These are phyloP conservation scores for Bedellia somnulentella DNA, from an alignment of 2,888 invertebrate genomes.

Conservation along the genomic window DNA sequence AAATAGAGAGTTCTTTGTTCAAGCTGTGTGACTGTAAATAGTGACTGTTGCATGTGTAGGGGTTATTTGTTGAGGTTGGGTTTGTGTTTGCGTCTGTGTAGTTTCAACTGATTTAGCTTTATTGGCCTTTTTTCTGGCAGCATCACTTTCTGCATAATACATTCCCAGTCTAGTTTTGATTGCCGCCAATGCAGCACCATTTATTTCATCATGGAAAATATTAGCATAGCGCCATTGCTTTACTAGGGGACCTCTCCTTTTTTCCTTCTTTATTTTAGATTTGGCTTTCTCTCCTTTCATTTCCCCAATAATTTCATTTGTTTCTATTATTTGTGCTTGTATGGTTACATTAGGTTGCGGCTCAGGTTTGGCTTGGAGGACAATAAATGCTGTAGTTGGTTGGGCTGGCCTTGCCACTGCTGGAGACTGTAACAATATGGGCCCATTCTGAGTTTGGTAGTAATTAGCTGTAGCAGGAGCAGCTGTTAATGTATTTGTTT, in stretches of 20 bases:
- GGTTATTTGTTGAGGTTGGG: slow-evolving; percentile 26
- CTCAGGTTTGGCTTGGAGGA: slow-evolving; percentile 43
- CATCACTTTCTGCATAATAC: slow-evolving; percentile 56
- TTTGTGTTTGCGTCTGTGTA: slow-evolving; percentile 22
- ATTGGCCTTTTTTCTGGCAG: slow-evolving; percentile 49
- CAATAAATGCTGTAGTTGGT: slow-evolving; percentile 41
- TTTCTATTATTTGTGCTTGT: slow-evolving; percentile 27
- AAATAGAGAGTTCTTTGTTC: too few species aligned
- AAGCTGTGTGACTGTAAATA: slow-evolving; percentile 41
- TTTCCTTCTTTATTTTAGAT: slow-evolving; percentile 36
- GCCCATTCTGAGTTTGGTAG: slow-evolving; percentile 42
- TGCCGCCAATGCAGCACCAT: slow-evolving; percentile 51
- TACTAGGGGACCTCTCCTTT: slow-evolving; percentile 44
- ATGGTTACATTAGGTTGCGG: slow-evolving; percentile 23
- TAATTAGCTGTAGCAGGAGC: slow-evolving; percentile 34
- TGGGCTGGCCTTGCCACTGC: slow-evolving; percentile 29
- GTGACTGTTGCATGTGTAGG: slow-evolving; percentile 45
- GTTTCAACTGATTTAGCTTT: too few species aligned
- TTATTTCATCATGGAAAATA: slow-evolving; percentile 59
- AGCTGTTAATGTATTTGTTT: slow-evolving; percentile 28
- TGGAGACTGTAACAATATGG: slow-evolving; percentile 38
- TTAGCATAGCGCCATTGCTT: slow-evolving; percentile 62
- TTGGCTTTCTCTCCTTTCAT: slow-evolving; percentile 23
- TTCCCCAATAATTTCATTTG: slow-evolving; percentile 15
- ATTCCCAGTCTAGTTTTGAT: slow-evolving; percentile 55